Base-by-base conservation (phyloP, 2,888 invertebrate genomes). In the Lasioglossum morio region DNA sequence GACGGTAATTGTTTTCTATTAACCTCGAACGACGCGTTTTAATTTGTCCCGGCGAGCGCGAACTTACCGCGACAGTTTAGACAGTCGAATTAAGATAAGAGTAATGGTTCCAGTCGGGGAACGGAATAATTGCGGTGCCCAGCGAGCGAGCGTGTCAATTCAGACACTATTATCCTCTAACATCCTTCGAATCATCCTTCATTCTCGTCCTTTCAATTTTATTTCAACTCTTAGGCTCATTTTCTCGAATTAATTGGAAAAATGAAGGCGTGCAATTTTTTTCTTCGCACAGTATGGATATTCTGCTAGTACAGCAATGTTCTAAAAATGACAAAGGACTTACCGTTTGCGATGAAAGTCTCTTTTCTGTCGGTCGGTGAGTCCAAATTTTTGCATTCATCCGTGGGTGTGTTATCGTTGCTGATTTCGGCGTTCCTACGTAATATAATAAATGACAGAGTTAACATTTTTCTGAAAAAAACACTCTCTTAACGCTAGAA, bases 351-450 rank as follows among this genome's bases (percentile, higher is more conserved):
- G 76, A 63, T 79, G 86, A 87, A 80, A 37, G 75, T 79, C 70
- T 89, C 92, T 57, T 87, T 92, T 81, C 86, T 87, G 53, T 74
- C 81, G 37, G 82, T 72, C 72, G 88, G 77, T 77, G 88, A 77
- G 43, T 87, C 83, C 79, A 79, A 70, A n/a, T 77, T 37, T 16
- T 76, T 74, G 19, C 57, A 14, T n/a, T 80, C 76, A 19, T 79
- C 74, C 48, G 69, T 46, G 37, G 23, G 37, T 72, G 48, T 77
- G 70, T 79, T 34, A 23, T 86, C 88, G 79, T 90, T 88, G 76
- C 80, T 89, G 72, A 72, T 73, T 66, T 89, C 91, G 78, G 89
- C 89, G 82, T 92, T 90, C 75, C 93, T 93, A 89, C 7, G 86
- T 27, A 57, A 53, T 30, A 86, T 27, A 57, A 63, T 30, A 43